Conservation (phyloP, 2,797 vertebrate genomes). For the Buphagus erythrorhynchus region DNA sequence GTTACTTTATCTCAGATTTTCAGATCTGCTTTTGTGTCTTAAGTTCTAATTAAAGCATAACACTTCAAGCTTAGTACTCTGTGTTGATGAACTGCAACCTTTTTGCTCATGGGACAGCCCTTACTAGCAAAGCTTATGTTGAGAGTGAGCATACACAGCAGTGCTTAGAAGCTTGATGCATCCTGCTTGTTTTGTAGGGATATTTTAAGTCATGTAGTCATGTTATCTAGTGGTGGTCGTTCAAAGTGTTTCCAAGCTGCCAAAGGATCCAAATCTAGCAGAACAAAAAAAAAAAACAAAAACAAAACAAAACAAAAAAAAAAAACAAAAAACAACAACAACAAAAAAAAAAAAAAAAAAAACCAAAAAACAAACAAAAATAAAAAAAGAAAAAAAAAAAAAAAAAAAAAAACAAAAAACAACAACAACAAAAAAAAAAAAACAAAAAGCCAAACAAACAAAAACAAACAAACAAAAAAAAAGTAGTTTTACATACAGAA, state of each 20-base stretch:
- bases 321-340: too few species aligned
- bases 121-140: not conserved
- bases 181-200: not conserved
- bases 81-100: not conserved
- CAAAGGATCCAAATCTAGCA: not conserved
- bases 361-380: too few species aligned
- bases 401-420: too few species aligned
- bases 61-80: not conserved
- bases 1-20: not conserved
- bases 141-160: not conserved
- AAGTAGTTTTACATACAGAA: not conserved
- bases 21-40: not conserved
- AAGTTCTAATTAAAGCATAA: not conserved
- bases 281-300: not conserved
- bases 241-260: not conserved
- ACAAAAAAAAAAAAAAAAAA: not conserved
- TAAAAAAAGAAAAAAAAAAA: too few species aligned
- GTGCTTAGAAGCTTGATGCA: not conserved
- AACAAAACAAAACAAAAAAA: too few species aligned
- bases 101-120: not conserved
- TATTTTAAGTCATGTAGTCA: not conserved
- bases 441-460: not conserved
- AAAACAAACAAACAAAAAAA: too few species aligned
- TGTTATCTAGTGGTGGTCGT: not conserved
- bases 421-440: not conserved